A percentile compares a stretch with the other conserved stretches of the same genome.
Evolutionary conservation across 2,113 vertebrate genomes (phyloP).

Genomic region (Butorides virescens): DNA sequence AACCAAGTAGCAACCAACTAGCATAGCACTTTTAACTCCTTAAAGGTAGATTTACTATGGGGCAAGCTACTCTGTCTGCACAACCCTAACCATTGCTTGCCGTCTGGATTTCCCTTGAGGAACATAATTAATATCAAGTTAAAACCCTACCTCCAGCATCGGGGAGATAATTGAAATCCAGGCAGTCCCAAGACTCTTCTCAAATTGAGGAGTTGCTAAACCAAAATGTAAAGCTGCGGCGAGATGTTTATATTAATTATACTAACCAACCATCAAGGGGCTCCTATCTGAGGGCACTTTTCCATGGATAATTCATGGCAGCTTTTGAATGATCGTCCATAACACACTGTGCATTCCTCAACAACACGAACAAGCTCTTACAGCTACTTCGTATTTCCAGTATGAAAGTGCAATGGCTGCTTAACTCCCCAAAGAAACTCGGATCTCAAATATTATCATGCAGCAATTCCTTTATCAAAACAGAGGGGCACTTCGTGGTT

Average conservation of each 20-base stretch:
- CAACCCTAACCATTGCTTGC: neutral
- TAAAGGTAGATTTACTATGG: neutral
- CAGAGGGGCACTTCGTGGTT: neutral
- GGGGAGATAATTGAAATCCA: conserved; percentile 58
- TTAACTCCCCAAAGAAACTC: neutral
- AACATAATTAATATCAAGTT: conserved; percentile 40
- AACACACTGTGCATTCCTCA: neutral
- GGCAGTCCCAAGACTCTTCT: conserved; percentile 56
- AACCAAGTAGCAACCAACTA: neutral
- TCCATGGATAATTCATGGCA: conserved; percentile 47
- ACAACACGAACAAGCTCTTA: neutral
- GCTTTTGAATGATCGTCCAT: conserved; percentile 7
- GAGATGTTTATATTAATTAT: conserved; percentile 56
- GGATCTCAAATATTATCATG: neutral
- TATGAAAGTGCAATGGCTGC: neutral
- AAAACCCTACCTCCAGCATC: conserved; percentile 36
- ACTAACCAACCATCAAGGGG: conserved; percentile 48
- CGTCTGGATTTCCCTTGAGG: neutral
- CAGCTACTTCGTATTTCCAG: neutral
- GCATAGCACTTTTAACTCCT: neutral
- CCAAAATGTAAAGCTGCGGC: conserved; percentile 31
- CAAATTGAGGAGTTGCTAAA: conserved; percentile 44
- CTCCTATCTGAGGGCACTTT: conserved; percentile 35
- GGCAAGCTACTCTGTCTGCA: neutral
- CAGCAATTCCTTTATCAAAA: neutral